These are phyloP conservation scores for Amazona ochrocephala DNA, from an alignment of 2,797 vertebrate species.

Conservation along the genomic window DNA sequence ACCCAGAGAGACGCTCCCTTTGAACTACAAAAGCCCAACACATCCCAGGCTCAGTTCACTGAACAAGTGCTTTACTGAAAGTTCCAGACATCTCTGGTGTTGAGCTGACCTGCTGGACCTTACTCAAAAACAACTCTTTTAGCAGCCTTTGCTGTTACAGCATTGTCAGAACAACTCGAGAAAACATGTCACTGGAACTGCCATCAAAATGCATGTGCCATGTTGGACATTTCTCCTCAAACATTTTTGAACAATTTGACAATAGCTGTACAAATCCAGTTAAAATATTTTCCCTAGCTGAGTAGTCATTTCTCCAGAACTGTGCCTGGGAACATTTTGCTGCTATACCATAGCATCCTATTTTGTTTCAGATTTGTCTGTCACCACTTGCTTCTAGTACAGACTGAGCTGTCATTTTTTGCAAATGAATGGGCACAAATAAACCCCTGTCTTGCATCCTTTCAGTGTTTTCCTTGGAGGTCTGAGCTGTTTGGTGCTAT, in stretches of 20 bases:
- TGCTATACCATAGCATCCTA: not conserved
- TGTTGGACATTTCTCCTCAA: not conserved
- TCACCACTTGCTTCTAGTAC: not conserved
- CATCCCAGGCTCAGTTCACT: not conserved
- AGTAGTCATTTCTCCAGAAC: not conserved
- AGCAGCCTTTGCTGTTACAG: not conserved
- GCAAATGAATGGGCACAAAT: not conserved
- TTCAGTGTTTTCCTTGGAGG: not conserved
- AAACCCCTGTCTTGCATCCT: not conserved
- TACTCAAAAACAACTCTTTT: not conserved
- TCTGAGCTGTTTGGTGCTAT: not conserved
- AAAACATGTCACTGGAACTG: not conserved
- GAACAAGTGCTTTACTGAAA: slow-evolving; percentile 19
- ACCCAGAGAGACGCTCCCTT: slow-evolving; percentile 12
- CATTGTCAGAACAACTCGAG: not conserved
- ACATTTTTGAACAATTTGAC: not conserved
- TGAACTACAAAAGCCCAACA: slow-evolving; percentile 48
- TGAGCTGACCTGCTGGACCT: not conserved
- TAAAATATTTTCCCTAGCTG: not conserved
- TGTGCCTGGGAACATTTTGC: not conserved
- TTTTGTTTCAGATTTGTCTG: not conserved
- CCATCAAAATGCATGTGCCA: accelerated
- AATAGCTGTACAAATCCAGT: not conserved
- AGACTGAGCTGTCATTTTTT: not conserved
- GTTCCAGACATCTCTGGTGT: not conserved